Conservation (phyloP, 2,888 invertebrate genomes). For the Agrochola lota region DNA sequence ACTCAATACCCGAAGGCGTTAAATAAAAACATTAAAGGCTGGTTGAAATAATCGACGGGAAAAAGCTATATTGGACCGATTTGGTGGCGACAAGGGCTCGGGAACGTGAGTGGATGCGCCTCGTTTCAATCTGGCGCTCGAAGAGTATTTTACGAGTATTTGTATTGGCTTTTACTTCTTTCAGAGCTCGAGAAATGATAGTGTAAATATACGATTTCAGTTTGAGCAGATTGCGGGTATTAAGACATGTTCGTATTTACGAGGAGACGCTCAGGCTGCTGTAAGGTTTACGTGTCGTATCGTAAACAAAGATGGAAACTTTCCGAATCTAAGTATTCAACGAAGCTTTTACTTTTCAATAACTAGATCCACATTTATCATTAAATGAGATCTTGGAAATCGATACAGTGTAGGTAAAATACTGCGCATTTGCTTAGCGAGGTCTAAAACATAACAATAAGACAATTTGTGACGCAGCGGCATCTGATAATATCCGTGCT, state of each 20-base stretch:
- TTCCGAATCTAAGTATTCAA: constrained; percentile 20
- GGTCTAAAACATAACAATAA: constrained; percentile 54
- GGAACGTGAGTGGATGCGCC: constrained; percentile 76
- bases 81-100: constrained; percentile 82
- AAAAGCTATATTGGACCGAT: constrained; percentile 87
- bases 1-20: constrained; percentile 86
- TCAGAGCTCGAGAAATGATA: constrained; percentile 66
- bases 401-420: constrained; percentile 13
- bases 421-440: constrained; percentile 43
- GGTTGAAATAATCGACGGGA: constrained; percentile 87
- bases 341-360: constrained; percentile 32
- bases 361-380: constrained; percentile 19
- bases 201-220: constrained; percentile 67
- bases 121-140: constrained; percentile 72
- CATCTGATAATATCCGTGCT: constrained; percentile 59
- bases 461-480: constrained; percentile 60
- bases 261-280: constrained; percentile 35
- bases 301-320: constrained; percentile 34
- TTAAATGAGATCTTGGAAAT: constrained; percentile 34
- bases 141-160: constrained; percentile 69
- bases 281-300: constrained; percentile 31
- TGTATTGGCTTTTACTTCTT: constrained; percentile 70
- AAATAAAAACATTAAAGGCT: constrained; percentile 90
- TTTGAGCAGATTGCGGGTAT: constrained; percentile 52
- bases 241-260: constrained; percentile 57